Evolutionary conservation across 2,113 vertebrate species (phyloP), one percentile per base, ranked within the genome.

Genomic region (Thymallus thymallus): DNA sequence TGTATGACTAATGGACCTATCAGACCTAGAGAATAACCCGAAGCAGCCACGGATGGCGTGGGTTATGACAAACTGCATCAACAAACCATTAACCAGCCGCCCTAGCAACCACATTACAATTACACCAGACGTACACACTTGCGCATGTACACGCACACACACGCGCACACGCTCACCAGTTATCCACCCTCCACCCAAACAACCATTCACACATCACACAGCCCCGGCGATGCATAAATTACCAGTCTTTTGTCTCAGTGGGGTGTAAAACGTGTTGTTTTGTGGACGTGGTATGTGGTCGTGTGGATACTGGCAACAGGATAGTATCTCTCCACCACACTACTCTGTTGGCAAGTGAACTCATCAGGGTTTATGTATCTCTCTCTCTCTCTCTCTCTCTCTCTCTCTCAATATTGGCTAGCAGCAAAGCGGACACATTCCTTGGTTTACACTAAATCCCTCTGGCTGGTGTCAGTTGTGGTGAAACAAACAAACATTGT

Each of bases 11-110:
- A 89, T 88, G 85, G 86, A 81, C 68, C 68, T n/a, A 61, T 55
- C 6, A 80, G 80, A 77, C 86, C 76, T 51, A 5, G 14, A 41
- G 35, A 9, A 41, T 41, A 7, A 41, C 35, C 72, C 85, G 32
- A 69, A 82, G 76, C 77, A 85, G 82, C 78, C 77, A 76, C 0
- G 16, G 80, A 76, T 81, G 83, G 80, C 84, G 78, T 30, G 68
- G 78, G 85, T 89, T 90, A 84, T 88, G 88, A 91, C 84, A 85
- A 88, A 91, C 85, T 78, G 87, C 86, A 82, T 85, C 84, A 87
- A 84, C 80, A 85, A 88, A 80, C 83, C 86, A 87, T 87, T 88
- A 86, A 90, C 88, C 88, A 87, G 80, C 72, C 82, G 80, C 84
- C 85, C 82, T 82, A 85, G 85, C 81, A 87, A 84, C 80, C 82